A percentile compares a stretch with the other conserved stretches of the same genome.
These are phyloP conservation scores for Plutella xylostella DNA, from an alignment of 2,888 invertebrate species.

Conservation along the genomic window DNA sequence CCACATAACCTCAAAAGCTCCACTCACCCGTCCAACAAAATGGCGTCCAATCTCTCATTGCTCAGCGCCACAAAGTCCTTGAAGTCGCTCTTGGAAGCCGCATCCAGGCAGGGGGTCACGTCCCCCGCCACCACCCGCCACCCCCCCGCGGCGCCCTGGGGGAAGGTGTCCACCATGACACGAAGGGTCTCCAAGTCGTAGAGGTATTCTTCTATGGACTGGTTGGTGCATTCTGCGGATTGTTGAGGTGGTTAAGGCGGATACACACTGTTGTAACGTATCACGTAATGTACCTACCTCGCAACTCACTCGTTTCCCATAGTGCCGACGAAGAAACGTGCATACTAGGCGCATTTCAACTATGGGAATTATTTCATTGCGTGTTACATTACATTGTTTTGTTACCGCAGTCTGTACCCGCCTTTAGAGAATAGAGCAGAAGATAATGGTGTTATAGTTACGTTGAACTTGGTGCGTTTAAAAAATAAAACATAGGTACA, in stretches of 20 bases:
- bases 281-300: too few species aligned
- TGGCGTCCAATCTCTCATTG: conserved; percentile 71
- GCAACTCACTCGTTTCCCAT: too few species aligned
- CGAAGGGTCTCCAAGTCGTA: conserved; percentile 73
- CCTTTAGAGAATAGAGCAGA: neutral
- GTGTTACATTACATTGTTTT: too few species aligned
- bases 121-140: conserved; percentile 76
- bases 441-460: neutral
- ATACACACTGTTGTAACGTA: too few species aligned
- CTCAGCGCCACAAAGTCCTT: conserved; percentile 67
- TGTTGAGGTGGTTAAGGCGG: too few species aligned
- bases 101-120: conserved; percentile 60
- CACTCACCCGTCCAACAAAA: conserved; percentile 80
- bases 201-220: conserved; percentile 68
- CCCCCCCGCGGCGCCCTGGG: conserved; percentile 45
- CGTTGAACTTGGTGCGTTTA: too few species aligned
- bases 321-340: too few species aligned
- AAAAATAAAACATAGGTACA: too few species aligned
- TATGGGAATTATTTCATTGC: too few species aligned
- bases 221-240: conserved; percentile 57
- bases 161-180: conserved; percentile 74
- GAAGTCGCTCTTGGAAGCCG: conserved; percentile 65
- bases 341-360: too few species aligned
- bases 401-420: too few species aligned
- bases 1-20: too few species aligned